phyloP scores from a whole-genome alignment of 2,113 vertebrate species.

The Gallinago paraguaiae region DNA sequence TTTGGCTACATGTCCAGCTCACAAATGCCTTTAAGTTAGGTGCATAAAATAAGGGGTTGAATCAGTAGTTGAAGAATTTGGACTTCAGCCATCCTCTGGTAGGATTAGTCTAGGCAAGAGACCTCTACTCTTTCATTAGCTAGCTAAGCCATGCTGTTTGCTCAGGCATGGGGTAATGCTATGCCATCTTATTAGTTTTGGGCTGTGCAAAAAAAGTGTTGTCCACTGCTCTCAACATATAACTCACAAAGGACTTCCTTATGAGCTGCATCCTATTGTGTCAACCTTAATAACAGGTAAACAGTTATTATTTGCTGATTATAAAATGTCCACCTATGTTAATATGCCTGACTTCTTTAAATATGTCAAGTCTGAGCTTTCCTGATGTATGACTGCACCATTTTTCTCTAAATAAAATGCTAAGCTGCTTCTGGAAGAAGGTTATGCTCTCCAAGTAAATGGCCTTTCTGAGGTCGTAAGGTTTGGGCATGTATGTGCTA shows the following conservation, averaged over 20 bases:
- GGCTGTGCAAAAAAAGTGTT: background rate
- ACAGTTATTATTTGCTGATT: background rate
- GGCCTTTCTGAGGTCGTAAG: background rate
- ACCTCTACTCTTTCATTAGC: background rate
- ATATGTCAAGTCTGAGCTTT: background rate
- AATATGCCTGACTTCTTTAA: background rate
- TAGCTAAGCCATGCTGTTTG: background rate
- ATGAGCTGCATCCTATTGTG: background rate
- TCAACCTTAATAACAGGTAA: background rate
- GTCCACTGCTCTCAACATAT: background rate
- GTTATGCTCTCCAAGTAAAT: background rate
- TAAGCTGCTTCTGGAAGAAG: background rate
- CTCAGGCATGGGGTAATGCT: background rate
- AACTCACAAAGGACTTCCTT: background rate
- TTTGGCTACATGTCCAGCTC: background rate
- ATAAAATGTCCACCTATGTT: background rate
- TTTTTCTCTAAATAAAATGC: background rate
- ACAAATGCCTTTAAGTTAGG: background rate
- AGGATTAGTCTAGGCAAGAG: background rate
- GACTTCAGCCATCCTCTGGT: background rate
- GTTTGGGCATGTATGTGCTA: background rate
- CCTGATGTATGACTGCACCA: background rate
- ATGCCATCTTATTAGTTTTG: background rate
- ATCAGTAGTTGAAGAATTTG: background rate
- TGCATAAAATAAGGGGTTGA: background rate